phyloP scores from a whole-genome alignment of 1,140 invertebrate genomes.

The Bombus confusus region DNA sequence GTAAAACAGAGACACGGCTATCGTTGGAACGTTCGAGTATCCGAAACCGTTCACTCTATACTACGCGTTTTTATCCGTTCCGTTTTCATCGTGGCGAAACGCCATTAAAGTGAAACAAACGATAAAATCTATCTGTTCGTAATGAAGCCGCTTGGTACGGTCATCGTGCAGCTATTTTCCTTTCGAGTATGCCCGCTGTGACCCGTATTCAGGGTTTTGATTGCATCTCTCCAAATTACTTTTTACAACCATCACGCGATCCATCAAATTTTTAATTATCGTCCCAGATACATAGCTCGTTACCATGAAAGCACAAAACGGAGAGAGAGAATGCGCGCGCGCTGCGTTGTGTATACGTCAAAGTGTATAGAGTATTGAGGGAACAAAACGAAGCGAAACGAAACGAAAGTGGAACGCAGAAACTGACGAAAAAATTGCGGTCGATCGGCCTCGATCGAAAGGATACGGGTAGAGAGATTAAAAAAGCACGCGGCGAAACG shows the following conservation, averaged over 20 bases:
- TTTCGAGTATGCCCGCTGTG: conserved; percentile 37
- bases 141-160: conserved; percentile 4
- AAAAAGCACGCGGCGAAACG: background rate
- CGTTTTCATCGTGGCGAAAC: conserved; percentile 57
- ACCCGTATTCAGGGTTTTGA: conserved; percentile 36
- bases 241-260: conserved; percentile 40
- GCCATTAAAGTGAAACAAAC: conserved; percentile 44
- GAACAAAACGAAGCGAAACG: background rate
- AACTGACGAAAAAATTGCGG: conserved; percentile 17
- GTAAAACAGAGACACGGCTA: conserved; percentile 12
- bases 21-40: too few species aligned
- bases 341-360: too few species aligned
- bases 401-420: conserved; percentile 20
- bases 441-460: too few species aligned
- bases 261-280: conserved; percentile 57
- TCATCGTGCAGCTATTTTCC: conserved; percentile 21
- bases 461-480: background rate
- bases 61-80: background rate
- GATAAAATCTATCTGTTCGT: conserved; percentile 28
- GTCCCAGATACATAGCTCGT: background rate
- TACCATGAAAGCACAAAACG: background rate
- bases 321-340: background rate
- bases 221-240: conserved; percentile 44
- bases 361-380: too few species aligned
- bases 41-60: too few species aligned